A percentile compares a stretch with the other conserved stretches of the same genome.
These are phyloP conservation scores for Sweltsa coloradensis DNA, from an alignment of 1,140 invertebrate species.

Conservation along the genomic window DNA sequence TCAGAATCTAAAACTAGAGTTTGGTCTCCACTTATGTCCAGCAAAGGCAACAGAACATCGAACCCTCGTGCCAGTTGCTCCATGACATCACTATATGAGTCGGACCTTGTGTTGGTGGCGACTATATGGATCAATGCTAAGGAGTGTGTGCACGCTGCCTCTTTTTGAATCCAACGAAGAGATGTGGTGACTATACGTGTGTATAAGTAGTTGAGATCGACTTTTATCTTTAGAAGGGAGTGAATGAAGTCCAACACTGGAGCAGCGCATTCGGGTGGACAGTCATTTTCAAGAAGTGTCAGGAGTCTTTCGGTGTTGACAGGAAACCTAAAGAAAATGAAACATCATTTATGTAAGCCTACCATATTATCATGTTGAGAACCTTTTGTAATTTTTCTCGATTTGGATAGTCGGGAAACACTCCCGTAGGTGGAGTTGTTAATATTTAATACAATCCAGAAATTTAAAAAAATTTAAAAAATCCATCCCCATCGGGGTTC, in stretches of 20 bases:
- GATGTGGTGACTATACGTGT: constrained; percentile 29
- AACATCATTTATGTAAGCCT: too few species aligned
- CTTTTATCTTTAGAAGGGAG: constrained; percentile 31
- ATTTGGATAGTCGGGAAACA: too few species aligned
- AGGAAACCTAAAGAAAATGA: too few species aligned
- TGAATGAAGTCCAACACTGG: constrained; percentile 38
- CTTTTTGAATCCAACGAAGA: constrained; percentile 30
- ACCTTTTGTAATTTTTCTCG: too few species aligned
- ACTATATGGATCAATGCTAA: constrained; percentile 28
- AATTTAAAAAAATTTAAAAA: too few species aligned
- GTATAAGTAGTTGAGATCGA: constrained; percentile 29
- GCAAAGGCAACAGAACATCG: constrained; percentile 16
- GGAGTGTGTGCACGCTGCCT: constrained; percentile 27
- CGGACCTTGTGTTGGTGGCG: constrained; percentile 19
- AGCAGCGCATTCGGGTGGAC: constrained; percentile 33
- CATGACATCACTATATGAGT: background rate
- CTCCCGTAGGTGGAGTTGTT: too few species aligned
- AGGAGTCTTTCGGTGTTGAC: too few species aligned
- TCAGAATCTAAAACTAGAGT: constrained; percentile 4
- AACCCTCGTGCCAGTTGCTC: constrained; percentile 15
- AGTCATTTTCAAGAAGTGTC: too few species aligned
- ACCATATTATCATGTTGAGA: too few species aligned
- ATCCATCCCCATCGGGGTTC: too few species aligned
- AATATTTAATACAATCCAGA: too few species aligned
- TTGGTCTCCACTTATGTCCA: constrained; percentile 18